Base-by-base conservation (phyloP, 1,140 invertebrate species). In the Drosophila ficusphila region DNA sequence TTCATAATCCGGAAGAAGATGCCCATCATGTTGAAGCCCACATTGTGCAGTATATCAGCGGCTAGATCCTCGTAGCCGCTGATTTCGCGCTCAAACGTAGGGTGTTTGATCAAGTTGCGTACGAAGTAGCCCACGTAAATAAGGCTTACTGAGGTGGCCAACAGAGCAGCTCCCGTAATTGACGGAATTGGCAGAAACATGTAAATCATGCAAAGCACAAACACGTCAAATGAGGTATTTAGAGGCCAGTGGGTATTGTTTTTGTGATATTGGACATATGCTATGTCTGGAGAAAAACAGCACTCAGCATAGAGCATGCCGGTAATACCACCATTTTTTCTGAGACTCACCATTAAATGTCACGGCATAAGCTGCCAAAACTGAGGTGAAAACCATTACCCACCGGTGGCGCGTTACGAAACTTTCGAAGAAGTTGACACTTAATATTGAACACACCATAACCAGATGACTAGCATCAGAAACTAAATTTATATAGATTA, bases 1-100 rank as follows among this genome's bases (percentile, higher is more conserved):
- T 96, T 96, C 92, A 97, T 94, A 39, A 96, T 94, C 65, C 96
- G 94, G 91, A 97, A 97, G 90, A 96, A 97, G 2, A 97, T 90
- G 0, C 97, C 97, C 71, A 98, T 93, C 6, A 95, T 91, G 90
- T 97, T 98, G 1, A 96, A 94, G 76, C 95, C 95, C 2, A 95
- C 58, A 31, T 96, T 93, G 83, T 95, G 97, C 42, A 96, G 92
- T 7, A 93, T 76, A 77, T 97, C 96, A 11, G 94, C 94, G 5
- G 94, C 76, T 3, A 86, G 64, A 71, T 14, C 75, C 31, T 49
- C 79, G 70, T 38, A 41, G 1, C 23, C 3, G 3, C 8, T 0
- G 0, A 11, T 0, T 2, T 8, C 7, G 4, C 21, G 11, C 0
- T 3, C 7, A 2, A n/a, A n/a, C n/a, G n/a, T n/a, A n/a, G n/a